phyloP scores from a whole-genome alignment of 2,113 vertebrate genomes.

The Saimiri boliviensis region DNA sequence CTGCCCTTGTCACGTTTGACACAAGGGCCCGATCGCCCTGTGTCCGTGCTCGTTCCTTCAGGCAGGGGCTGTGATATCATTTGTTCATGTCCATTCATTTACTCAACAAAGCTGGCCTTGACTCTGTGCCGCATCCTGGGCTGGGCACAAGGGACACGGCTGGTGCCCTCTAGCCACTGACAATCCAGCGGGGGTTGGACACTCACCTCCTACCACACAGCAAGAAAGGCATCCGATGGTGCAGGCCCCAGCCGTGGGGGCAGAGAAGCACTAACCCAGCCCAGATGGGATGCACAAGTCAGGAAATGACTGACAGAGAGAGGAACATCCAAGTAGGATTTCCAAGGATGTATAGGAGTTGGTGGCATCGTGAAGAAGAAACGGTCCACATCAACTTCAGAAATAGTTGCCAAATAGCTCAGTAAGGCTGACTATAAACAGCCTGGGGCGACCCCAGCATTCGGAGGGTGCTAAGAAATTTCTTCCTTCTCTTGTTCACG shows the following conservation, averaged over 20 bases:
- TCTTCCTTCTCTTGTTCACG: background rate
- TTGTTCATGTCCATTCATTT: background rate
- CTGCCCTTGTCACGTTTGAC: fast-evolving
- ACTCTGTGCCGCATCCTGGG: background rate
- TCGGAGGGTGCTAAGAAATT: fast-evolving
- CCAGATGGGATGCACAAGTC: background rate
- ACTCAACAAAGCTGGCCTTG: background rate
- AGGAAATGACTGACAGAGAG: background rate
- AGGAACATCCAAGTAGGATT: background rate
- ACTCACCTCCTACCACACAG: background rate
- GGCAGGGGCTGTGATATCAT: fast-evolving
- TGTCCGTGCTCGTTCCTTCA: fast-evolving
- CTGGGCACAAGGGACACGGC: background rate
- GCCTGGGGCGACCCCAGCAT: fast-evolving
- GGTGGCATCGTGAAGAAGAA: background rate
- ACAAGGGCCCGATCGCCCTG: fast-evolving
- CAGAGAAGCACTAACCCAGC: background rate
- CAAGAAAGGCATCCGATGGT: fast-evolving
- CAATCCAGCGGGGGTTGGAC: fast-evolving
- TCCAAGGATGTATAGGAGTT: background rate
- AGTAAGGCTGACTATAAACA: background rate
- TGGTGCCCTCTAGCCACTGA: background rate
- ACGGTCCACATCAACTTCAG: background rate
- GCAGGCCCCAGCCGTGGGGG: fast-evolving
- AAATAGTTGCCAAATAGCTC: no score